A percentile compares a stretch with the other conserved stretches of the same genome.
Evolutionary conservation across 2,797 vertebrate genomes (phyloP).

Genomic region (Discoglossus pictus): DNA sequence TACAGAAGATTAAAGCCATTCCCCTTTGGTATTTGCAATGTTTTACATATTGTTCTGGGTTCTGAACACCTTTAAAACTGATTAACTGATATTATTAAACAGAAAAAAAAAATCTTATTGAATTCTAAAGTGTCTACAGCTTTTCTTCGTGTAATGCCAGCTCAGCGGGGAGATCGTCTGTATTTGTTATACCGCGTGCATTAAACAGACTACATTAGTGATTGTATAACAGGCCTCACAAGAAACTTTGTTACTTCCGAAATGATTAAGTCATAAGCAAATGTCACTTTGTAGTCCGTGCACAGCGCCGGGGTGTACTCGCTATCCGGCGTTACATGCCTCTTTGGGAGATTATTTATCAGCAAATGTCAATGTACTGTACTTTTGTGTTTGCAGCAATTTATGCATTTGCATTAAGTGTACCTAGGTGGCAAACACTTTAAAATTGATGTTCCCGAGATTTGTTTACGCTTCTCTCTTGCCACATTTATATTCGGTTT

Average conservation of each 20-base stretch:
- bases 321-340: not conserved
- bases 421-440: not conserved
- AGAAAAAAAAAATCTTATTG: slow-evolving; percentile 59
- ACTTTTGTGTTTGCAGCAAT: not conserved
- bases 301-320: not conserved
- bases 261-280: slow-evolving; percentile 55
- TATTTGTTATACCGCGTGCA: not conserved
- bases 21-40: slow-evolving; percentile 61
- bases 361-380: not conserved
- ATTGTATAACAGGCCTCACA: slow-evolving; percentile 47
- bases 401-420: not conserved
- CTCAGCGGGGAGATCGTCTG: slow-evolving; percentile 49
- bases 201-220: slow-evolving; percentile 47
- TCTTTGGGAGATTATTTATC: not conserved
- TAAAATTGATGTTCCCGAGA: not conserved
- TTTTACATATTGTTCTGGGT: slow-evolving; percentile 64
- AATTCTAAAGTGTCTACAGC: slow-evolving; percentile 62
- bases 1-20: slow-evolving; percentile 65
- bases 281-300: slow-evolving; percentile 26
- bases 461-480: too few species aligned
- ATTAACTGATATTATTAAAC: slow-evolving; percentile 63
- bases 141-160: slow-evolving; percentile 56
- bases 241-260: slow-evolving; percentile 52
- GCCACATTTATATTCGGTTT: too few species aligned
- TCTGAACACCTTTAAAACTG: slow-evolving; percentile 62